Conservation (phyloP, 2,797 vertebrate genomes). For the Hipposideros larvatus region DNA sequence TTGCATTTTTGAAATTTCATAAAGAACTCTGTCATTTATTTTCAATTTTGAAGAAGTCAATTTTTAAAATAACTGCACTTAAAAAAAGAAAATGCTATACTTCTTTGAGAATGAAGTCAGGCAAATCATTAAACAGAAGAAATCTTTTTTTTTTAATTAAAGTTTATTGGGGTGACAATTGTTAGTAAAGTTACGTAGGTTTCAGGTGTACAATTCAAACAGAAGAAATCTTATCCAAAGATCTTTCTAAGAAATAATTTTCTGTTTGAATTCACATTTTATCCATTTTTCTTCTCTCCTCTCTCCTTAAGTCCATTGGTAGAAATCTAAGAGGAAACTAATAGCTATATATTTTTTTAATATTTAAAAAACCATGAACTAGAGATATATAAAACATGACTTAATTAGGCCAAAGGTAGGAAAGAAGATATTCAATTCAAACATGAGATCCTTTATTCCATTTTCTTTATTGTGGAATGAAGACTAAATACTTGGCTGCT, state of each 20-base stretch:
- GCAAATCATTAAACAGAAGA: constrained; percentile 49
- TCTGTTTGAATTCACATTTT: constrained; percentile 57
- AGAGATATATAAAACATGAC: constrained; percentile 46
- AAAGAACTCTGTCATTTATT: constrained; percentile 39
- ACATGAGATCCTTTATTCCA: constrained; percentile 31
- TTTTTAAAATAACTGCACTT: constrained; percentile 51
- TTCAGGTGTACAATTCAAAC: neutral
- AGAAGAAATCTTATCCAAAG: constrained; percentile 32
- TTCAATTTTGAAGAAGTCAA: constrained; percentile 61
- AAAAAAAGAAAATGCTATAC: neutral
- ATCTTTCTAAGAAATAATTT: constrained; percentile 60
- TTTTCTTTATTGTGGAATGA: constrained; percentile 62
- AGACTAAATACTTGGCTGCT: constrained; percentile 54
- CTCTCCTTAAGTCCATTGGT: neutral
- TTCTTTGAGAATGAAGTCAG: constrained; percentile 40
- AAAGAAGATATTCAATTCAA: constrained; percentile 53
- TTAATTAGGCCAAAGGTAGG: constrained; percentile 50
- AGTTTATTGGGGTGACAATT: no score
- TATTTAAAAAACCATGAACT: constrained; percentile 60
- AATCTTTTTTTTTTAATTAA: no score
- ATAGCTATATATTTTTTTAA: constrained; percentile 42
- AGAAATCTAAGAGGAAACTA: constrained; percentile 63
- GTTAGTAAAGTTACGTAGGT: no score
- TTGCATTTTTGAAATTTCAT: constrained; percentile 58
- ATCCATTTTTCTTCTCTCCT: neutral